Conservation (phyloP, 2,113 vertebrate species). For the Coturnix japonica region DNA sequence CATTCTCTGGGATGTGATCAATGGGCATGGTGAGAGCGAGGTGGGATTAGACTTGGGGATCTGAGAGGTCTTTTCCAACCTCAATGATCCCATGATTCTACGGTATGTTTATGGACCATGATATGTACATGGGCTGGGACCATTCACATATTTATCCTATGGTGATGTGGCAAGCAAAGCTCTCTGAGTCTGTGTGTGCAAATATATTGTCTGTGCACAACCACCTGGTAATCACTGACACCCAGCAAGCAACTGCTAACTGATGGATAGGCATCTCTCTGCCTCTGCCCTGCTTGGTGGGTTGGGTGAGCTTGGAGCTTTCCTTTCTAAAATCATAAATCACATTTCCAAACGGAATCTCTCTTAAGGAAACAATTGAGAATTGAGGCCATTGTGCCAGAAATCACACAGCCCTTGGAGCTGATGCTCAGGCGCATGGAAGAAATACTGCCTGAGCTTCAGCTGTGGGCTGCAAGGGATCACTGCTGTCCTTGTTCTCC, state of each 20-base stretch:
- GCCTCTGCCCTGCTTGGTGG: conserved; percentile 48
- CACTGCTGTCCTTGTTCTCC: background rate
- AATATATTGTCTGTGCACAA: background rate
- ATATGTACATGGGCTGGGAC: background rate
- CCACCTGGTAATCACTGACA: background rate
- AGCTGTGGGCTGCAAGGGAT: background rate
- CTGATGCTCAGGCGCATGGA: background rate
- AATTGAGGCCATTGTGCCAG: conserved; percentile 31
- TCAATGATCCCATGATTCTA: too few species aligned
- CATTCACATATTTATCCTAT: background rate
- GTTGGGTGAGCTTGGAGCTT: background rate
- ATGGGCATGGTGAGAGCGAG: too few species aligned
- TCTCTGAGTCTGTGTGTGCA: background rate
- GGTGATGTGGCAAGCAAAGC: background rate
- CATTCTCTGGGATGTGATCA: background rate
- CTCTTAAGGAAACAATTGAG: conserved; percentile 56
- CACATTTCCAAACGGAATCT: background rate
- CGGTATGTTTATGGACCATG: too few species aligned
- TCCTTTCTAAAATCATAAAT: background rate
- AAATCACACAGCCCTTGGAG: conserved; percentile 35
- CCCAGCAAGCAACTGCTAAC: background rate
- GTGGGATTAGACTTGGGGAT: background rate
- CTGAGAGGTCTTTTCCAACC: background rate
- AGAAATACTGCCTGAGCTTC: background rate
- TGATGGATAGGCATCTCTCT: background rate